Conservation (phyloP, 1,140 invertebrate genomes). For the Bicyclus anynana region DNA sequence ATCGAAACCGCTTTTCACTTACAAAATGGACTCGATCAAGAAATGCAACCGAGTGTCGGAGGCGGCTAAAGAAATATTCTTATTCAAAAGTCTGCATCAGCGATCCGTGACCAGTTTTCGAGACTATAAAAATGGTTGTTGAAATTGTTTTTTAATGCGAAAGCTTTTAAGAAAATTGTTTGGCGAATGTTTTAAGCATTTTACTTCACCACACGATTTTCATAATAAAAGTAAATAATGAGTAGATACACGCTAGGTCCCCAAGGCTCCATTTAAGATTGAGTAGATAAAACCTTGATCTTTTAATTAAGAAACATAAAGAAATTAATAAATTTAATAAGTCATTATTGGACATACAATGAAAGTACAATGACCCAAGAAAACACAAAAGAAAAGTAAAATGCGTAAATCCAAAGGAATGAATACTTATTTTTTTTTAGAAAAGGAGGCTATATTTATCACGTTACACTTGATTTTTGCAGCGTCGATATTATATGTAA, state of each 20-base stretch:
- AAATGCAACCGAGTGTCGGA: slow-evolving; percentile 43
- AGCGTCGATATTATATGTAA: too few relatives aligned
- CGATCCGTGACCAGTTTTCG: slow-evolving; percentile 46
- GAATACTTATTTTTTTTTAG: too few relatives aligned
- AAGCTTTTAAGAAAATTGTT: slow-evolving; percentile 9
- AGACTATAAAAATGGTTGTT: slow-evolving; percentile 27
- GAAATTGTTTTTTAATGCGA: slow-evolving; percentile 18
- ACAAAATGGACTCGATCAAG: slow-evolving; percentile 10
- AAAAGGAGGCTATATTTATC: too few relatives aligned
- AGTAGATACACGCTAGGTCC: not conserved
- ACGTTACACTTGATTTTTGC: too few relatives aligned
- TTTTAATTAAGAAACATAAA: too few relatives aligned
- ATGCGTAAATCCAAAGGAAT: too few relatives aligned
- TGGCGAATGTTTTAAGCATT: not conserved
- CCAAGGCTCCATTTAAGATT: too few relatives aligned
- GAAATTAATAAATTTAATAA: too few relatives aligned
- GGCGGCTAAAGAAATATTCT: slow-evolving; percentile 51
- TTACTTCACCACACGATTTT: not conserved
- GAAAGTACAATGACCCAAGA: too few relatives aligned
- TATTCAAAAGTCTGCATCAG: slow-evolving; percentile 51
- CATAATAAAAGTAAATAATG: not conserved
- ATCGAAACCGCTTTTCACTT: slow-evolving; percentile 13
- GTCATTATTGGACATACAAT: too few relatives aligned
- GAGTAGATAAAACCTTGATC: too few relatives aligned
- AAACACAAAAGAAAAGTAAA: too few relatives aligned